Conservation (phyloP, 2,113 vertebrate genomes). For the Cyprinus carpio region DNA sequence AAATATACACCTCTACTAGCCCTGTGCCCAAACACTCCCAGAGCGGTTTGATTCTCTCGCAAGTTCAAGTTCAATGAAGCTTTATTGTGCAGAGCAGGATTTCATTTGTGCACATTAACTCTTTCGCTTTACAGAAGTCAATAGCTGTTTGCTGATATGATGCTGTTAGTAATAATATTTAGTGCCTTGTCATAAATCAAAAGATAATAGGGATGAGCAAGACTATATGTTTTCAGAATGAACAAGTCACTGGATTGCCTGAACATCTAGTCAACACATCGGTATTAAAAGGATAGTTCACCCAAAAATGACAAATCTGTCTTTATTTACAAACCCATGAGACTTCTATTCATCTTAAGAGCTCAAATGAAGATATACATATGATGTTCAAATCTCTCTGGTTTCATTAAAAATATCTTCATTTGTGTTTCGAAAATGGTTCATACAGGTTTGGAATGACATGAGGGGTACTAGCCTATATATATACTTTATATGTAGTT, state of each 20-base stretch:
- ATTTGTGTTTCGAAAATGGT: too few relatives aligned
- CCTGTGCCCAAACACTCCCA: constrained; percentile 36
- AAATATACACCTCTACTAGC: constrained; percentile 42
- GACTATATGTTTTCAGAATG: neutral
- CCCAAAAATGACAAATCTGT: neutral
- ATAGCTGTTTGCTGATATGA: neutral
- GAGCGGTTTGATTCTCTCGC: neutral
- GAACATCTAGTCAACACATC: neutral
- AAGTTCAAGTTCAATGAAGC: constrained; percentile 19
- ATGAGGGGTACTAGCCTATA: too few relatives aligned
- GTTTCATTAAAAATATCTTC: neutral
- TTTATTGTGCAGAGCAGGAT: constrained; percentile 3
- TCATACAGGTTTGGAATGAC: too few relatives aligned
- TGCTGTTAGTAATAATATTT: neutral
- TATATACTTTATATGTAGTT: too few relatives aligned
- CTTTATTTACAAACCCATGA: neutral
- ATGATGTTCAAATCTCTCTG: neutral
- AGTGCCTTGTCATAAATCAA: neutral
- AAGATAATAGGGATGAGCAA: neutral
- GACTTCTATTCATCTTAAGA: neutral
- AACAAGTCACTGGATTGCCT: neutral
- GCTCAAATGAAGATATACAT: neutral
- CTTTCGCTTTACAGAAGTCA: neutral
- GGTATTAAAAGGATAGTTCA: neutral
- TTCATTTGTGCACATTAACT: neutral